Base-by-base conservation (phyloP, 2,113 vertebrate species). In the Myotis lucifugus region DNA sequence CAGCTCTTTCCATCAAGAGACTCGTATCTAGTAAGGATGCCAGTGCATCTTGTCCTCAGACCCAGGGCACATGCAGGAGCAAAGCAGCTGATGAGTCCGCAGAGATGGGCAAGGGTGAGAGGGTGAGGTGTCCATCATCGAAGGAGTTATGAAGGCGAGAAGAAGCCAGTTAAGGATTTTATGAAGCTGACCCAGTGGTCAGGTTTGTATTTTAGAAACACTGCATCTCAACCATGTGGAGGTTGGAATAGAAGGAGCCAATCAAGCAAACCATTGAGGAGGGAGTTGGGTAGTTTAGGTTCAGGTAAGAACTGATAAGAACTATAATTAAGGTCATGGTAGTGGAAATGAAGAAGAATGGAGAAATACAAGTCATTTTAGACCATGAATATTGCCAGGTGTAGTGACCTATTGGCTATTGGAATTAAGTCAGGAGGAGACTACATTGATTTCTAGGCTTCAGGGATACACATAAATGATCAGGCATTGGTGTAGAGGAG, bases 121-220 rank as follows among this genome's bases (percentile, higher is more conserved):
- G 56, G 4, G 2, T 8, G 3, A 59, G 37, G 25, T 18, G 1
- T 42, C 8, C 9, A 8, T 34, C 4, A 8, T 48, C 17, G 8
- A 48, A 42, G 15, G 15, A 52, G 4, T 15, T 37, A 8, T 29
- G 6, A 61, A 95, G 32, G 48, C 67, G 48, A 23, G 3, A 2
- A 77, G 17, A 52, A 59, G 15, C 42, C n/a, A 86, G 4, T 14
- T 17, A 85, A 86, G 1, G 32, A 79, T 21, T 85, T 67, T 50
- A 67, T 72, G 46, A 85, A 74, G 23, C 32, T 40, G 23, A 78
- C 3, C 6, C 32, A 46, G 12, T 59, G 17, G 14, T 42, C n/a
- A 9, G 23, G 46, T 79, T 11, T 85, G 12, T 9, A 5, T 90
- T 52, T 78, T 85, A 73, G 13, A 73, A 78, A 79, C 34, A 17